phyloP scores from a whole-genome alignment of 2,113 vertebrate genomes.

The Seriola quinqueradiata region DNA sequence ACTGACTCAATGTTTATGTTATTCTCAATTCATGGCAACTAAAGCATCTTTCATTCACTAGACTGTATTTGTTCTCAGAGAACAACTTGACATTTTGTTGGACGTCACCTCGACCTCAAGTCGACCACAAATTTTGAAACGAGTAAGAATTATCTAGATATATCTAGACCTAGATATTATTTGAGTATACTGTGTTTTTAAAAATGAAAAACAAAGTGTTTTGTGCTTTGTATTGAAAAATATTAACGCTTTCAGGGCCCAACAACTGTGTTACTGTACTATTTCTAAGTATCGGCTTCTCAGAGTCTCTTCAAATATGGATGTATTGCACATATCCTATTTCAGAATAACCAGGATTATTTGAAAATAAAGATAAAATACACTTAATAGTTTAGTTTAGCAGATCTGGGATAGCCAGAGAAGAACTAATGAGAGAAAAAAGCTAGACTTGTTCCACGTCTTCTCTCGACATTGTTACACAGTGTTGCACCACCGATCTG shows the following conservation, averaged over 20 bases:
- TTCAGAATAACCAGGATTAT: too few species aligned
- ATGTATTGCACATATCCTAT: too few species aligned
- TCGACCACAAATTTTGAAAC: neutral
- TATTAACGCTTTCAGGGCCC: too few species aligned
- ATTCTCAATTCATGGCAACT: neutral
- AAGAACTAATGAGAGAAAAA: neutral
- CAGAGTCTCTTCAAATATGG: too few species aligned
- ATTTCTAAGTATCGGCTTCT: too few species aligned
- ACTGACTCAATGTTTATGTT: neutral
- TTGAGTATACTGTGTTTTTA: neutral
- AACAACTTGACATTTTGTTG: neutral
- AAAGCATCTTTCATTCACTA: neutral
- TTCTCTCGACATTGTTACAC: neutral
- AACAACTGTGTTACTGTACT: too few species aligned
- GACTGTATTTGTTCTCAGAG: neutral
- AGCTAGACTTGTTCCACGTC: neutral
- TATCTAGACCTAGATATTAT: neutral
- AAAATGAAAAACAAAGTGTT: neutral
- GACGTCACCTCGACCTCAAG: neutral
- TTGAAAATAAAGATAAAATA: too few species aligned
- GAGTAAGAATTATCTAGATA: neutral
- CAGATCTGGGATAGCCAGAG: neutral
- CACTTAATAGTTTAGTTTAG: too few species aligned
- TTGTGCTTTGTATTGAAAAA: neutral
- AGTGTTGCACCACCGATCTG: slow-evolving; percentile 1